These are phyloP conservation scores for Glaucopsyche alexis DNA, from an alignment of 2,888 invertebrate genomes.

Conservation along the genomic window DNA sequence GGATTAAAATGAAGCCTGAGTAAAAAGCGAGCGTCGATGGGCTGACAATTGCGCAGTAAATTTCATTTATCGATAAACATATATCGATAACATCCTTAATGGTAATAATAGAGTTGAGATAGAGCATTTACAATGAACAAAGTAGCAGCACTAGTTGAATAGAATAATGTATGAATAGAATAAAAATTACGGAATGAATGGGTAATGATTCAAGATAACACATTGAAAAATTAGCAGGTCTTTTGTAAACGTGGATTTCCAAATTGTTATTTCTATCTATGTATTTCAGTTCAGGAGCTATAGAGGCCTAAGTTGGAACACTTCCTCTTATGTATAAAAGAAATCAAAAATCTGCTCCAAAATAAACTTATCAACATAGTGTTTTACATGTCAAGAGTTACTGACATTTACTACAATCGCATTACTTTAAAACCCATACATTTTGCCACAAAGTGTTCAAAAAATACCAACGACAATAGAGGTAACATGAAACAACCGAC, in stretches of 20 bases:
- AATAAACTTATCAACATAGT: too few relatives aligned
- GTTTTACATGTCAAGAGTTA: neutral
- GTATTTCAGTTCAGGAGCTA: too few relatives aligned
- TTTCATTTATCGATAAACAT: conserved; percentile 24
- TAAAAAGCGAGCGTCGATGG: conserved; percentile 20
- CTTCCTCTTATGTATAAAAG: neutral
- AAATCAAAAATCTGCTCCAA: neutral
- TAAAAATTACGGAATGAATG: conserved; percentile 10
- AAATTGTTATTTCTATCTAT: too few relatives aligned
- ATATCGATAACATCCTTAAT: conserved; percentile 26
- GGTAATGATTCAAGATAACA: conserved; percentile 7
- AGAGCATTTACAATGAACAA: conserved; percentile 10
- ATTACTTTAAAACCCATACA: neutral
- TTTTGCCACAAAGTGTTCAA: conserved; percentile 16
- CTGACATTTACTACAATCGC: neutral
- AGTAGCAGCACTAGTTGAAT: conserved; percentile 16
- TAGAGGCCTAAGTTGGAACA: too few relatives aligned
- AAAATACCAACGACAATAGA: conserved; percentile 30
- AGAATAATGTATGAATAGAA: conserved; percentile 16
- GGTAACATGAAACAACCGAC: conserved; percentile 30
- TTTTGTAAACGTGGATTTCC: neutral
- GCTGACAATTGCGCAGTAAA: conserved; percentile 23
- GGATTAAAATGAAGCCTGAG: neutral
- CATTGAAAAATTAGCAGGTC: neutral
- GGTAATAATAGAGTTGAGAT: conserved; percentile 18